Base-by-base conservation (phyloP, 2,797 vertebrate species). In the Epinephelus coioides region DNA sequence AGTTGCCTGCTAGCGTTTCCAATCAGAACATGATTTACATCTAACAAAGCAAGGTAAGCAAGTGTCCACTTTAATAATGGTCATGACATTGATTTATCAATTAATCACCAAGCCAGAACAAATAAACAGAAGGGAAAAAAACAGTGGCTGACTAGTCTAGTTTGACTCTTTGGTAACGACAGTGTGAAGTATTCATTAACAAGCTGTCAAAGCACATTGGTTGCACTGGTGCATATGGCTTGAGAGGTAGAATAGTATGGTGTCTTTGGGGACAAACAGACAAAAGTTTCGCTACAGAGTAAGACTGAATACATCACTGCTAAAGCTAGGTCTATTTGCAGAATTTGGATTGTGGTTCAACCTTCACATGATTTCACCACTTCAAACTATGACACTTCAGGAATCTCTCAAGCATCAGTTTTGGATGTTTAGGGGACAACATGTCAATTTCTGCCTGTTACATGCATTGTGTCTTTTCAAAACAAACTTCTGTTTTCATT, bases 61-160 rank as follows among this genome's bases (percentile, higher is more conserved):
- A 91, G 73, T 87, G 92, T 66, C 90, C 59, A 8, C 75, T 91
- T 83, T 83, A 67, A 92, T 93, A 85, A 81, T 19, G 67, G 55
- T 43, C 15, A 8, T 59, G 86, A 85, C 88, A 77, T 86, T 93
- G 91, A 95, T 91, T 91, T 78, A 89, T 91, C 87, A 88, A 93
- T 92, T 88, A 89, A 88, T 86, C 87, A 87, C 49, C 40, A 25
- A 56, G 75, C 55, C 74, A 83, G 82, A 80, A 81, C 64, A 84
- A 86, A 91, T 85, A 89, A 88, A 89, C 76, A 83, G 82, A 88
- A 76, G 67, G 50, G 83, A 86, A 74, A 75, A 79, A 75, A 79
- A 69, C 79, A 51, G 72, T 64, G 67, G 75, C 76, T 69, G 78
- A 89, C 75, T 79, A 14, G 71, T 76, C 54, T 17, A 68, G 47